Conservation (phyloP, 2,797 vertebrate genomes). For the Enteromius anoplus region DNA sequence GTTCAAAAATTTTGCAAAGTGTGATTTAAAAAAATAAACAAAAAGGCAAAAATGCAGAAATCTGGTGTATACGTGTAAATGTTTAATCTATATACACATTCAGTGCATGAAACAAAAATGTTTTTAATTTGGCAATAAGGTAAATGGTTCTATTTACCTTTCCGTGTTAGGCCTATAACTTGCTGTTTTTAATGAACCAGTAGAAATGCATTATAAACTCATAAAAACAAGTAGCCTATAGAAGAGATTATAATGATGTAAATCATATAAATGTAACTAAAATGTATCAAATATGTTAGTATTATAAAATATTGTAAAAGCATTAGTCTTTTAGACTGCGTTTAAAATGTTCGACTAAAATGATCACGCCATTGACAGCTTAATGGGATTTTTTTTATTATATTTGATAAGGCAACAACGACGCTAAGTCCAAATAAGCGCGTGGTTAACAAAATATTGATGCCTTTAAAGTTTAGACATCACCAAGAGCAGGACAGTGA, state of each 20-base stretch:
- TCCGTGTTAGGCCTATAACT: not conserved
- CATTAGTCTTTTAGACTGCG: not conserved
- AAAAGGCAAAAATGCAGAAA: not conserved
- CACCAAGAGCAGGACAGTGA: constrained; percentile 28
- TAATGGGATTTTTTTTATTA: not conserved
- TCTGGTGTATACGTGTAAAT: not conserved
- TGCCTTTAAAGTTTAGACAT: not conserved
- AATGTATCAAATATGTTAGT: not conserved
- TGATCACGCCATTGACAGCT: not conserved
- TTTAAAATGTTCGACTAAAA: not conserved
- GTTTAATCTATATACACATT: not conserved
- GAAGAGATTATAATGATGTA: not conserved
- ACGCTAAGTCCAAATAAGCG: not conserved
- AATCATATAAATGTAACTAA: not conserved
- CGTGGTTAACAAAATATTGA: not conserved
- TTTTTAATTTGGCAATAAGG: not conserved
- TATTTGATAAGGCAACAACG: constrained; percentile 3
- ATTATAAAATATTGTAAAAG: not conserved
- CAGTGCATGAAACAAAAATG: not conserved
- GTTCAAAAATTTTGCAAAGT: not conserved
- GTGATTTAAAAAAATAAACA: not conserved
- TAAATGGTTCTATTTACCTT: not conserved
- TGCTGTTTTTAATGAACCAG: not conserved
- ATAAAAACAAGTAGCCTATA: not conserved
- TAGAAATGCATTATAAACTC: not conserved